Percentiles rank a stretch among this genome's conserved stretches.
Conservation (phyloP, 2,113 vertebrate genomes). For the Salvelinus alpinus region DNA sequence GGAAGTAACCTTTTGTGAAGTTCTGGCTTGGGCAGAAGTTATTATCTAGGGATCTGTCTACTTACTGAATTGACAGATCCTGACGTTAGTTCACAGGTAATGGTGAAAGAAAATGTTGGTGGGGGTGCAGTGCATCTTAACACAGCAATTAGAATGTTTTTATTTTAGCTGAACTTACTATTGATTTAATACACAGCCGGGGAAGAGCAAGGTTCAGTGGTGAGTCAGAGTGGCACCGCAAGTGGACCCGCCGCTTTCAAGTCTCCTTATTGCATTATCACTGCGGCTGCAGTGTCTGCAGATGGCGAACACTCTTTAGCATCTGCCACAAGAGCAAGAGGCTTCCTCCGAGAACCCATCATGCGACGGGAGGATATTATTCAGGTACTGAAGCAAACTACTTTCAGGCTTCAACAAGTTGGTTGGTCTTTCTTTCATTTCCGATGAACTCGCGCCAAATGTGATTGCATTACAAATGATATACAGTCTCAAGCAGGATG, state of each 20-base stretch:
- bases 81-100: not conserved
- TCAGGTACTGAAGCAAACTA: not conserved
- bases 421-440: not conserved
- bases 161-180: not conserved
- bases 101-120: no score
- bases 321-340: conserved; percentile 4
- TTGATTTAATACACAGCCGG: no score
- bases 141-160: not conserved
- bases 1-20: not conserved
- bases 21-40: not conserved
- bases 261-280: conserved; percentile 15
- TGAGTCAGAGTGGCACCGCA: conserved; percentile 5
- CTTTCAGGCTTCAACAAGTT: not conserved
- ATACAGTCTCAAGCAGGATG: not conserved
- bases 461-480: not conserved
- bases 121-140: not conserved
- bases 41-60: not conserved
- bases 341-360: not conserved
- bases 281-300: conserved; percentile 3
- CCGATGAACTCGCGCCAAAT: not conserved
- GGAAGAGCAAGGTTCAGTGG: not conserved
- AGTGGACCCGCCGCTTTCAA: conserved; percentile 3
- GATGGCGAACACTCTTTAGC: not conserved
- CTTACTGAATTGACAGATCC: not conserved
- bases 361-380: not conserved